Evolutionary conservation across 2,888 invertebrate species (phyloP), one percentile per base, ranked within the genome.

Genomic region (Lycocerus yunnanus): DNA sequence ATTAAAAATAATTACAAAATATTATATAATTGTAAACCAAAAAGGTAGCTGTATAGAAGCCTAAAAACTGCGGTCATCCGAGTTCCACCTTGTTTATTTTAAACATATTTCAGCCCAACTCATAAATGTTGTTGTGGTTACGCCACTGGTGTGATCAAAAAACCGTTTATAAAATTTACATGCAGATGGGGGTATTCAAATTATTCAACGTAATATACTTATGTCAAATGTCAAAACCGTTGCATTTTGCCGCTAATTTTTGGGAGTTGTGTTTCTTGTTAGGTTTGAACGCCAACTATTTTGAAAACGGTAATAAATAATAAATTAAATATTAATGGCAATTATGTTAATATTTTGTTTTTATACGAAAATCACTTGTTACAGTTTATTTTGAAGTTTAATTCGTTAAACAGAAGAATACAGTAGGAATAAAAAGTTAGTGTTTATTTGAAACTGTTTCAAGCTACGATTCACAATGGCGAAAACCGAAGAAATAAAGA

Each of bases 401-500:
- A 43, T n/a, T 43, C 6, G 0, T 6, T n/a, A 43, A 5, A 6
- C n/a, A 43, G 6, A 43, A 6, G 5, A 27, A 27, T n/a, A 8
- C 43, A 43, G 3, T 43, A n/a, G n/a, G n/a, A n/a, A 43, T 1
- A 43, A 43, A 27, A 3, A 21, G 4, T 27, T 11, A 13, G n/a
- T 43, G n/a, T 43, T 1, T 5, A 6, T 43, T 43, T 43, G 0
- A 43, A 43, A n/a, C 8, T 43, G 43, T 43, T 43, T 43, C 1
- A n/a, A n/a, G 43, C 43, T 4, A n/a, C 13, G 13, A n/a, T n/a
- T 43, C 43, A n/a, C 43, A 4, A 43, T 43, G 43, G 2, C 43
- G 43, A 43, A 43, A 43, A n/a, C 0, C n/a, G 20, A 24, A 15
- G 60, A 59, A 69, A 21, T 15, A 24, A 69, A 82, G 69, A 82